These are phyloP conservation scores for Leucoraja ocellata DNA, from an alignment of 2,797 vertebrate species.

Conservation along the genomic window DNA sequence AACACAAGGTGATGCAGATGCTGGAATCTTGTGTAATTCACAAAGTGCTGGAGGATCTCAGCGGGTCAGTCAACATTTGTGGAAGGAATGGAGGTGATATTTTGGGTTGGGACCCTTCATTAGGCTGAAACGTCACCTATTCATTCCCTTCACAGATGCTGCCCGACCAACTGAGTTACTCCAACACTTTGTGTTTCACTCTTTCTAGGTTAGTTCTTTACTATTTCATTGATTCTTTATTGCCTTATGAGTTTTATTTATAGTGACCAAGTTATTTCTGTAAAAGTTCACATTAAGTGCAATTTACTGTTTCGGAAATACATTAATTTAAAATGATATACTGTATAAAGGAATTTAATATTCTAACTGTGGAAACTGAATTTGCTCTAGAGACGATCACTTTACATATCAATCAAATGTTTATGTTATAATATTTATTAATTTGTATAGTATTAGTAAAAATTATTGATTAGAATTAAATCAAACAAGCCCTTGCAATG, in stretches of 20 bases:
- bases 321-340: background rate
- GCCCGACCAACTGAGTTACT: too few relatives aligned
- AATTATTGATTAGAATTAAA: background rate
- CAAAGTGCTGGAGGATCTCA: too few relatives aligned
- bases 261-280: background rate
- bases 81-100: too few relatives aligned
- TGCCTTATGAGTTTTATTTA: background rate
- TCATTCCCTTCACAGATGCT: too few relatives aligned
- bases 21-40: too few relatives aligned
- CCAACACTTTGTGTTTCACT: too few relatives aligned
- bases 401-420: background rate
- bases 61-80: too few relatives aligned
- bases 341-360: background rate
- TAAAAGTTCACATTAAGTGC: background rate
- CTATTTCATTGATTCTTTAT: background rate
- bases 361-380: background rate
- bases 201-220: background rate
- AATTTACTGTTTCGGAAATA: background rate
- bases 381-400: background rate
- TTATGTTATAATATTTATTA: background rate
- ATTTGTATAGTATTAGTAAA: background rate
- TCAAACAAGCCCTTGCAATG: background rate
- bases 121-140: too few relatives aligned
- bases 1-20: too few relatives aligned
- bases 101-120: too few relatives aligned